A percentile compares a stretch with the other conserved stretches of the same genome.
These are phyloP conservation scores for Seira ritae DNA, from an alignment of 2,888 invertebrate genomes.

Conservation along the genomic window DNA sequence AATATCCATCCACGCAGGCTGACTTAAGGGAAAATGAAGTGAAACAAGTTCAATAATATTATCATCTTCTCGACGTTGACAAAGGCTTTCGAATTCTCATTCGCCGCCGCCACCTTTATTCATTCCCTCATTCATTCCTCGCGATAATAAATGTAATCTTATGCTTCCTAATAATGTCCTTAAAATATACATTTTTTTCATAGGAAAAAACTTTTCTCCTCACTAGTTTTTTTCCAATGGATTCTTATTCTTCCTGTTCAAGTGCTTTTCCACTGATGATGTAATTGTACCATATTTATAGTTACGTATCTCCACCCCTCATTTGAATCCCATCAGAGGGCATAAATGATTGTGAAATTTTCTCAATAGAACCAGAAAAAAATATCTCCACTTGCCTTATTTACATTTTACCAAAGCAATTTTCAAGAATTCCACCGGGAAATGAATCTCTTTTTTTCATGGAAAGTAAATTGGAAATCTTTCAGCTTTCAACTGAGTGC, in stretches of 20 bases:
- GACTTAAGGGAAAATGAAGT: conserved; percentile 35
- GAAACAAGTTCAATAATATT: conserved; percentile 64
- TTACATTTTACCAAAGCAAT: conserved; percentile 39
- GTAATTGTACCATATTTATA: conserved; percentile 40
- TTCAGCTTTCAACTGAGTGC: not conserved
- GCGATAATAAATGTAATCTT: conserved; percentile 61
- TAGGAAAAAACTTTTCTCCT: too few species aligned
- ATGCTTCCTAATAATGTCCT: conserved; percentile 1
- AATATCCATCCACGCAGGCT: conserved; percentile 39
- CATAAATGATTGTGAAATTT: conserved; percentile 50
- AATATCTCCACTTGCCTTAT: conserved; percentile 18
- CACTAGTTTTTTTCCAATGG: too few species aligned
- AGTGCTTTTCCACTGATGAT: conserved; percentile 12
- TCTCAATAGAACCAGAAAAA: conserved; percentile 4
- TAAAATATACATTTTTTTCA: too few species aligned
- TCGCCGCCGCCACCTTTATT: conserved; percentile 42
- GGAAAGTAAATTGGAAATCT: conserved; percentile 42
- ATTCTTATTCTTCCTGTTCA: too few species aligned
- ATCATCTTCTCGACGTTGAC: conserved; percentile 41
- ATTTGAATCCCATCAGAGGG: conserved; percentile 59
- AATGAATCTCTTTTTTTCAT: conserved; percentile 8
- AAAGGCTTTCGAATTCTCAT: conserved; percentile 48
- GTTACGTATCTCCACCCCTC: conserved; percentile 1
- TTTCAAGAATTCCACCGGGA: conserved; percentile 49
- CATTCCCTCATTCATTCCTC: conserved; percentile 53